Base-by-base conservation (phyloP, 2,888 invertebrate species). In the Molanna angustata region DNA sequence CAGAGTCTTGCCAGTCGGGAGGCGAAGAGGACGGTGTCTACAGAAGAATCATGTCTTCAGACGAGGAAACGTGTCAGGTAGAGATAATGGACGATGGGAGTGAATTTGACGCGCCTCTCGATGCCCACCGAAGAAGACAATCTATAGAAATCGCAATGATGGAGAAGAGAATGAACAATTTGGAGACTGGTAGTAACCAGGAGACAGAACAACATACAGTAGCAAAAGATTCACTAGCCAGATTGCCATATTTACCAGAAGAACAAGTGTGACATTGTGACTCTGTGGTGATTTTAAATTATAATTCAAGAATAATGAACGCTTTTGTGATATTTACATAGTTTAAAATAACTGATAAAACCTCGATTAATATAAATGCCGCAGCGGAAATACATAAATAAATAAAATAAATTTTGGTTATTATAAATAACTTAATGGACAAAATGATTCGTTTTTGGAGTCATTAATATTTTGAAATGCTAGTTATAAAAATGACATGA, bases 31-130 rank as follows among this genome's bases (percentile, higher is more conserved):
- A 42, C 11, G 3, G 13, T 0, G 14, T 16, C 21, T 13, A 42
- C 42, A 22, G 41, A 44, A 39, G 35, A 14, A 39, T 50, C 4
- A 39, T 7, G 1, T 40, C 45, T 7, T 67, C 63, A 0, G 72
- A 69, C 44, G 75, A 73, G 70, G 74, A 20, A 70, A 71, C 4
- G 4, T 52, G 51, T 16, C 35, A 76, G 63, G 61, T 77, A 39
- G 76, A 76, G 63, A 67, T 77, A 0, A 32, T 76, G 3, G 77
- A 76, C 52, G 76, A 76, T 62, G 76, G 71, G 1, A 69, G 68
- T 21, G 73, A 67, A 22, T 70, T 73, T 37, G 69, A 68, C 60
- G 31, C 37, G 16, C 33, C 57, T 2, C 16, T 49, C 13, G 49
- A 57, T 13, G 57, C 47, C 16, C 20, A 27, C 16, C 16, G 49